Percentiles rank a stretch among this genome's conserved stretches.
phyloP scores from a whole-genome alignment of 2,797 vertebrate species.

The Avahi laniger region DNA sequence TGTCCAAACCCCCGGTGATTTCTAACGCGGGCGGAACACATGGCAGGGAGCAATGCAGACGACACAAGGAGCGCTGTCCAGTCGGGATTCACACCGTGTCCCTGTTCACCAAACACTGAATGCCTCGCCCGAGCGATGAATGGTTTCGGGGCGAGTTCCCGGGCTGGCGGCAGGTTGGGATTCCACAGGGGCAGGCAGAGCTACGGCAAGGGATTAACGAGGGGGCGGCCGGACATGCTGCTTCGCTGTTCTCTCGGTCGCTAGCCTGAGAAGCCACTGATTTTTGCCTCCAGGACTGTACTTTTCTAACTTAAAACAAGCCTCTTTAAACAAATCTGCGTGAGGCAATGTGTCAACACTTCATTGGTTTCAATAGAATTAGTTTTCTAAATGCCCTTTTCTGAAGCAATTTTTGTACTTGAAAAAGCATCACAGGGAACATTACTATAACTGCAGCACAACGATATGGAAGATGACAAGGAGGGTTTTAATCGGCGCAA shows the following conservation, averaged over 20 bases:
- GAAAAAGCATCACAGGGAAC: constrained; percentile 88
- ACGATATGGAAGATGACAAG: constrained; percentile 82
- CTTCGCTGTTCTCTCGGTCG: constrained; percentile 83
- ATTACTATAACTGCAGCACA: constrained; percentile 84
- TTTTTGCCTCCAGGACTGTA: constrained; percentile 82
- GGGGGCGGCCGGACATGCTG: constrained; percentile 83
- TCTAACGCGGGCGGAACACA: constrained; percentile 67
- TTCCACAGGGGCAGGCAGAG: constrained; percentile 86
- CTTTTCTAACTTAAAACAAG: constrained; percentile 87
- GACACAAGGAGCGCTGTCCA: constrained; percentile 73
- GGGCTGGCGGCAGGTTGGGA: constrained; percentile 86
- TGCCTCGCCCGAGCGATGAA: constrained; percentile 85
- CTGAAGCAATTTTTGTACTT: constrained; percentile 87
- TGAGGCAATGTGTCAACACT: constrained; percentile 87
- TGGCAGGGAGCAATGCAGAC: constrained; percentile 78
- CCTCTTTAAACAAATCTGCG: constrained; percentile 86
- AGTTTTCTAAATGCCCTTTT: constrained; percentile 85
- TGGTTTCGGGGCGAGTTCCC: constrained; percentile 84
- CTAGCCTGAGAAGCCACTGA: constrained; percentile 83
- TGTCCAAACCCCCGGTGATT: constrained; percentile 73
- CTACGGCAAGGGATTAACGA: constrained; percentile 88
- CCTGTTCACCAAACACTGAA: constrained; percentile 83
- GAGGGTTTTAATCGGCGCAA: constrained; percentile 83
- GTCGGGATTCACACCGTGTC: constrained; percentile 81
- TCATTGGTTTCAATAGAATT: constrained; percentile 88